Evolutionary conservation across 2,797 vertebrate genomes (phyloP).

Genomic region (Serranus cabrilla): DNA sequence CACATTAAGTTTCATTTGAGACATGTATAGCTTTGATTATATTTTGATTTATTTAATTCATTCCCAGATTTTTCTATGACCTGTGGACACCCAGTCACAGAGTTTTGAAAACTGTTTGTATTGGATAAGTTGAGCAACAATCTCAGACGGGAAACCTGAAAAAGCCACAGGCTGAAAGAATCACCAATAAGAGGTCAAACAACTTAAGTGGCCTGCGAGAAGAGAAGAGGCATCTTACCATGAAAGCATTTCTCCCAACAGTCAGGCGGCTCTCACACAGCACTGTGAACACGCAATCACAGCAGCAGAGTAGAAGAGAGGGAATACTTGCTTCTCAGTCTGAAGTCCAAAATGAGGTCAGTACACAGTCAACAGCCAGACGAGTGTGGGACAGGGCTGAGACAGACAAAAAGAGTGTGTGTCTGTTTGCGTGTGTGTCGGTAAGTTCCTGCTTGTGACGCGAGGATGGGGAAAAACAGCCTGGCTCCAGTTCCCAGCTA

Average conservation of each 20-base stretch:
- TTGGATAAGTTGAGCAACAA: constrained; percentile 11
- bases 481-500: constrained; percentile 69
- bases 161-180: constrained; percentile 14
- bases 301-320: constrained; percentile 55
- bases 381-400: constrained; percentile 54
- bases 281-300: constrained; percentile 59
- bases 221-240: constrained; percentile 67
- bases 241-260: constrained; percentile 67
- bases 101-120: constrained; percentile 5
- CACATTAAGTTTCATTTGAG: background rate
- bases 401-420: constrained; percentile 30
- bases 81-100: background rate
- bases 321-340: constrained; percentile 59
- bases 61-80: background rate
- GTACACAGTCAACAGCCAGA: constrained; percentile 61
- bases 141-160: constrained; percentile 13
- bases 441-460: constrained; percentile 74
- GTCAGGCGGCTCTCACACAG: constrained; percentile 62
- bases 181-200: constrained; percentile 44
- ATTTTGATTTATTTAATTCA: background rate
- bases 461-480: constrained; percentile 44
- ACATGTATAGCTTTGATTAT: background rate
- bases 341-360: constrained; percentile 66
- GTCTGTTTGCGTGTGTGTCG: constrained; percentile 29
- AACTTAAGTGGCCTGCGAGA: constrained; percentile 32